Conservation (phyloP, 2,888 invertebrate genomes). For the Pardosa pseudoannulata region DNA sequence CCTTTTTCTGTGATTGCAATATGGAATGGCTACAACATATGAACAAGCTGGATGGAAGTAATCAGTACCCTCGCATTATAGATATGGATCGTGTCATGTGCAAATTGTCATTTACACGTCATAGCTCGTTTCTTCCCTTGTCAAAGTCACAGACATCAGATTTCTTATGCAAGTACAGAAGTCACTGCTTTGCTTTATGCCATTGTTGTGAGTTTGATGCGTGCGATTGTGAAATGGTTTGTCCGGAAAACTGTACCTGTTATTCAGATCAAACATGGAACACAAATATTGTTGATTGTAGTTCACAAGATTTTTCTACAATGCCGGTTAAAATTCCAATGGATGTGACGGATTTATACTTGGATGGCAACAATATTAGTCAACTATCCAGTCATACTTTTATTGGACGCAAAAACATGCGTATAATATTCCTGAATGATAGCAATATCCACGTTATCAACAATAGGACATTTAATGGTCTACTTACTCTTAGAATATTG, state of each 20-base stretch:
- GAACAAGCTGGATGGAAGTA: constrained; percentile 82
- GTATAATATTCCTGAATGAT: constrained; percentile 86
- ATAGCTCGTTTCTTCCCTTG: constrained; percentile 84
- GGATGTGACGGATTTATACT: constrained; percentile 91
- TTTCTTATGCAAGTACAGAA: constrained; percentile 89
- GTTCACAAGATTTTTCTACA: constrained; percentile 79
- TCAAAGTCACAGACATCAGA: constrained; percentile 88
- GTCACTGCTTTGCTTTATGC: constrained; percentile 90
- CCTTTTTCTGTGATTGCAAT: constrained; percentile 91
- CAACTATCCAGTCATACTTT: constrained; percentile 88
- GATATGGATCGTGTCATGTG: constrained; percentile 90
- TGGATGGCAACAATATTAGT: constrained; percentile 89
- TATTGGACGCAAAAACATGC: constrained; percentile 88
- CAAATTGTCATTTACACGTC: constrained; percentile 87
- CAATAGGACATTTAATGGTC: constrained; percentile 90
- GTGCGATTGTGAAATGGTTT: constrained; percentile 95
- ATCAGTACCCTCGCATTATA: constrained; percentile 88
- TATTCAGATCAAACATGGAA: constrained; percentile 92
- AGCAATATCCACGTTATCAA: constrained; percentile 87
- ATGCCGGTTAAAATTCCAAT: constrained; percentile 90
- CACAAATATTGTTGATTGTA: constrained; percentile 90
- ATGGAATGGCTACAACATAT: constrained; percentile 94
- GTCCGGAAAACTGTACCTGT: constrained; percentile 90
- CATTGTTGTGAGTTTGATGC: constrained; percentile 94
- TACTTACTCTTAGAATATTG: constrained; percentile 85